phyloP scores from a whole-genome alignment of 2,113 vertebrate species.

The Tetrao urogallus region DNA sequence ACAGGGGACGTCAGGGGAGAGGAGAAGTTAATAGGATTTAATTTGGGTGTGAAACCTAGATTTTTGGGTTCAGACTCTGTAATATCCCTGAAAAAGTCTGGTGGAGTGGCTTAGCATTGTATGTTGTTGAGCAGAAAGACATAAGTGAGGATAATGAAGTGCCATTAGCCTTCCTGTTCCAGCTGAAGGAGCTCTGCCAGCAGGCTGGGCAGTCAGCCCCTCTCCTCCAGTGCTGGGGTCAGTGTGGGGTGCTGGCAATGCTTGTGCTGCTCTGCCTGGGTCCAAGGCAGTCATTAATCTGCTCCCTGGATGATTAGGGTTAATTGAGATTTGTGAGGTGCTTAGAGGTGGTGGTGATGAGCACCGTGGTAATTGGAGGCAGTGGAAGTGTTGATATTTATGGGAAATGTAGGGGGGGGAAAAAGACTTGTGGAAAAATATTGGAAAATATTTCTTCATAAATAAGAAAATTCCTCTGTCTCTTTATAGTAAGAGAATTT shows the following conservation, averaged over 20 bases:
- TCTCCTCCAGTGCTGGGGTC: not conserved
- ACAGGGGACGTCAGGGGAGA: accelerated
- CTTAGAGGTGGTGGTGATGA: not conserved
- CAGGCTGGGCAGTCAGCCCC: not conserved
- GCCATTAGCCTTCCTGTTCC: not conserved
- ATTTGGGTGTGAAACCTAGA: not conserved
- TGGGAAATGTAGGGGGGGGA: not conserved
- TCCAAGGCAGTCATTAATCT: slow-evolving; percentile 34
- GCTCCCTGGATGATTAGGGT: slow-evolving; percentile 21
- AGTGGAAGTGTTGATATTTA: not conserved
- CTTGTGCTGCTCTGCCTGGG: not conserved
- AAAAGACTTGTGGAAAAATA: not conserved
- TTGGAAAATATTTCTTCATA: not conserved
- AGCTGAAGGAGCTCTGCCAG: slow-evolving; percentile 16
- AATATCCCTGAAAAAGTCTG: not conserved
- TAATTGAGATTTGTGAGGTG: slow-evolving; percentile 60
- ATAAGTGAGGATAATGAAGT: not conserved
- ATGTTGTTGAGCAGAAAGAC: not conserved
- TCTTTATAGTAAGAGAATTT: not conserved
- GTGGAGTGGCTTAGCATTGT: not conserved
- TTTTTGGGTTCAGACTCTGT: not conserved
- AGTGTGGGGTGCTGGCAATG: not conserved
- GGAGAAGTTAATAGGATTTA: not conserved
- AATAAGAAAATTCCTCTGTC: not conserved
- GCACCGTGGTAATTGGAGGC: not conserved